Percentiles rank a stretch among this genome's conserved stretches.
phyloP scores from a whole-genome alignment of 2,113 vertebrate genomes.

The Istiophorus platypterus region DNA sequence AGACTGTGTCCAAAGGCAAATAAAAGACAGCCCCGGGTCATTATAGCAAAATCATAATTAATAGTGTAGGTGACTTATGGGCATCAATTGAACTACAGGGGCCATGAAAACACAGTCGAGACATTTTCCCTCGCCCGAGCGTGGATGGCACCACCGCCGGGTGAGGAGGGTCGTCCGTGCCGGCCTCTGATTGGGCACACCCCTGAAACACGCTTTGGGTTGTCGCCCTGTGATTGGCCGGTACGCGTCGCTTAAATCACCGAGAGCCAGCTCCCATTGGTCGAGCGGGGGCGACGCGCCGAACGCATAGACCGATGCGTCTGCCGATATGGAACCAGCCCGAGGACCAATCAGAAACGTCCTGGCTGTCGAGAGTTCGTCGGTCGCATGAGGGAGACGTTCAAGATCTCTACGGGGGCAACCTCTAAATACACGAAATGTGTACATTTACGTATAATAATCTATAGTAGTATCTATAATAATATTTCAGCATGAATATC shows the following conservation, averaged over 20 bases:
- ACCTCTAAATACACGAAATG: background rate
- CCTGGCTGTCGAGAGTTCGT: too few relatives aligned
- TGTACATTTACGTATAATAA: background rate
- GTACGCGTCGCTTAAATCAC: conserved; percentile 17
- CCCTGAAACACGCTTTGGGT: conserved; percentile 35
- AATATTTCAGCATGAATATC: too few relatives aligned
- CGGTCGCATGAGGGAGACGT: conserved; percentile 18
- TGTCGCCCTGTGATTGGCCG: conserved; percentile 75
- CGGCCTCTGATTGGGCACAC: conserved; percentile 78
- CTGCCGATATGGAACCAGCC: conserved; percentile 90
- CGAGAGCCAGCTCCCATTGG: conserved; percentile 26
- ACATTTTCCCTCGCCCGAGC: background rate
- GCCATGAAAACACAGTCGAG: background rate
- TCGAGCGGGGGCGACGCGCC: background rate
- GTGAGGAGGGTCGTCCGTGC: conserved; percentile 26
- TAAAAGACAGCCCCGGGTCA: background rate
- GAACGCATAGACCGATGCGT: conserved; percentile 69
- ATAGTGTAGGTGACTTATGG: background rate
- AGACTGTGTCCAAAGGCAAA: background rate
- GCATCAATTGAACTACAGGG: background rate
- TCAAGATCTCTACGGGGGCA: conserved; percentile 45
- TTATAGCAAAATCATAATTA: background rate
- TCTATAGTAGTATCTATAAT: too few relatives aligned
- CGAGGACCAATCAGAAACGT: conserved; percentile 89
- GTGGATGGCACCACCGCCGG: conserved; percentile 8